These are phyloP conservation scores for Caenorhabditis panamensis DNA, from an alignment of 2,888 invertebrate species.

Conservation along the genomic window DNA sequence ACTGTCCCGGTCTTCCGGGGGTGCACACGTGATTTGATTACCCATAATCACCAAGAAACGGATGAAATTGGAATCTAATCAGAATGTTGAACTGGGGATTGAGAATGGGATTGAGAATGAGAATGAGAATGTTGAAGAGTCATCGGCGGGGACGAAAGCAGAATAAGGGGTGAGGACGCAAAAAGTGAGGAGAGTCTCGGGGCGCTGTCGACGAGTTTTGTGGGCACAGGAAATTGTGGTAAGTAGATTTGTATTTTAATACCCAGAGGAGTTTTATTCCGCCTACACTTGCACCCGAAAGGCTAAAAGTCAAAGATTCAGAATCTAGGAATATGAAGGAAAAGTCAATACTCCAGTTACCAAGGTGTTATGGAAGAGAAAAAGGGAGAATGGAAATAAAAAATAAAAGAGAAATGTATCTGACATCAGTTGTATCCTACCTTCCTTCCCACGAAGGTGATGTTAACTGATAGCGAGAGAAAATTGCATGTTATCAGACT, in stretches of 20 bases:
- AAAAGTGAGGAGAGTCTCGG: slow-evolving; percentile 5
- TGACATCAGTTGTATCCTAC: neutral
- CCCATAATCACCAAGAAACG: slow-evolving; percentile 28
- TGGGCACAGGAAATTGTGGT: slow-evolving; percentile 57
- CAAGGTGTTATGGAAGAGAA: neutral
- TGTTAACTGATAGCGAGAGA: no score
- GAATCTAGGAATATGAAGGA: neutral
- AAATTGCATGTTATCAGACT: no score
- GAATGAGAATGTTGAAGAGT: slow-evolving; percentile 25
- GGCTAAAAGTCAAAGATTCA: neutral
- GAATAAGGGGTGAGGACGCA: slow-evolving; percentile 22
- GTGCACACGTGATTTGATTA: slow-evolving; percentile 53
- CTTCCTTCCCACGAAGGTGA: no score
- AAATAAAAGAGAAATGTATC: neutral
- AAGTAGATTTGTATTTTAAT: slow-evolving; percentile 66
- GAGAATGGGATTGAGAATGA: neutral
- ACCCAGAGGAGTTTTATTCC: slow-evolving; percentile 52
- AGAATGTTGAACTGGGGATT: neutral
- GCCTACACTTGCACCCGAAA: slow-evolving; percentile 21
- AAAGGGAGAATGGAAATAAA: neutral
- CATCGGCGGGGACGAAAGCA: slow-evolving; percentile 9
- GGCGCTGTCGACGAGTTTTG: slow-evolving; percentile 31
- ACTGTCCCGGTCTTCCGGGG: slow-evolving; percentile 47
- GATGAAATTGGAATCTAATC: neutral
- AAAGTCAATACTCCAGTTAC: no score